phyloP scores from a whole-genome alignment of 1,140 invertebrate genomes.

The Frieseomelitta varia region DNA sequence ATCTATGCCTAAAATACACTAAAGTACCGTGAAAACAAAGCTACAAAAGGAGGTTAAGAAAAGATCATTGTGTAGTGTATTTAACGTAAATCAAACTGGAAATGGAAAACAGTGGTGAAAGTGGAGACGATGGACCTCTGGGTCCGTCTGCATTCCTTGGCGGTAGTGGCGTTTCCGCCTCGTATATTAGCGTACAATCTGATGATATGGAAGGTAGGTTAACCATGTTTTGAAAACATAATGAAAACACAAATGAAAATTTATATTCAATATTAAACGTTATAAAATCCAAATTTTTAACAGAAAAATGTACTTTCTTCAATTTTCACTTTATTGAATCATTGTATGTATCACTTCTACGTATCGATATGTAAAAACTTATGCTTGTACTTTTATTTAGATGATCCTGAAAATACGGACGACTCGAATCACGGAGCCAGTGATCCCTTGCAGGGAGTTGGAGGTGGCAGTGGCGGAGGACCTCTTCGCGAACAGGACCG shows the following conservation, averaged over 20 bases:
- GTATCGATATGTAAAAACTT: not conserved
- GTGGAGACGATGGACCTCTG: conserved; percentile 80
- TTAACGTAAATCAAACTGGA: conserved; percentile 7
- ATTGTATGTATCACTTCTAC: not conserved
- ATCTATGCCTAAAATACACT: conserved; percentile 25
- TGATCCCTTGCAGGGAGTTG: conserved; percentile 82
- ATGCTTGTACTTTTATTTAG: conserved; percentile 55
- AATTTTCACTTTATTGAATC: not conserved
- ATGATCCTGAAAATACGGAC: conserved; percentile 87
- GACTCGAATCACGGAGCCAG: conserved; percentile 86
- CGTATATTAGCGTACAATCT: conserved; percentile 79
- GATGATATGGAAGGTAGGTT: conserved; percentile 82
- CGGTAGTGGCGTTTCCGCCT: conserved; percentile 73
- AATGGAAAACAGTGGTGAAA: conserved; percentile 83
- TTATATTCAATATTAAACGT: not conserved
- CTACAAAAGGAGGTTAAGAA: conserved; percentile 44
- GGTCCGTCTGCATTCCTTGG: conserved; percentile 76
- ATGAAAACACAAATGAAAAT: not conserved
- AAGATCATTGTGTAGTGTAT: conserved; percentile 14
- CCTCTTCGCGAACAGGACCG: conserved; percentile 94
- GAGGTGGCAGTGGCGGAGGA: conserved; percentile 79
- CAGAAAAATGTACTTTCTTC: too few relatives aligned
- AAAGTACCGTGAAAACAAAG: conserved; percentile 47
- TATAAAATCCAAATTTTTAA: not conserved
- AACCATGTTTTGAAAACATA: conserved; percentile 32